phyloP scores from a whole-genome alignment of 1,140 invertebrate species.

The Conus ventricosus region DNA sequence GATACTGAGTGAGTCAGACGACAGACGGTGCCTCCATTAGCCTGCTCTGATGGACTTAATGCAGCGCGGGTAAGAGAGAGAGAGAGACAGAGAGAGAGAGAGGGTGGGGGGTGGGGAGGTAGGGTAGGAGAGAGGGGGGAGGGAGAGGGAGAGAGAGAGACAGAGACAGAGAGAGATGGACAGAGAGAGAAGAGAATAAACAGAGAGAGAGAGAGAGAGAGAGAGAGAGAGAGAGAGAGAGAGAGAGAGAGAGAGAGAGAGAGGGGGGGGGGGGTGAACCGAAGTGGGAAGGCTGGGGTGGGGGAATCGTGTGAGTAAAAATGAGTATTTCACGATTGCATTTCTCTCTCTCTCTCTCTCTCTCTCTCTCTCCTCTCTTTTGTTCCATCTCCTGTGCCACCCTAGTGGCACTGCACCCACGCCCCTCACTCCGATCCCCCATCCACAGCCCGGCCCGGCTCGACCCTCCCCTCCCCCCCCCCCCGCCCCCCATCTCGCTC shows the following conservation, averaged over 20 bases:
- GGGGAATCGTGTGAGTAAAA: not conserved
- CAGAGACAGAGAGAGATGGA: not conserved
- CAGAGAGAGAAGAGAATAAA: not conserved
- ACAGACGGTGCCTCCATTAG: too few species aligned
- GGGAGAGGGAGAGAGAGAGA: not conserved
- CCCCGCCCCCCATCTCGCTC: too few species aligned
- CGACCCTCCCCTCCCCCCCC: too few species aligned
- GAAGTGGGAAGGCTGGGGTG: not conserved
- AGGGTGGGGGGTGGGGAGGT: too few species aligned
- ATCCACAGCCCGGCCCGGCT: too few species aligned
- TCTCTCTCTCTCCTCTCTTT: not conserved
- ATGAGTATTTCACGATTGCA: not conserved
- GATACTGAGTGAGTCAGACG: too few species aligned
- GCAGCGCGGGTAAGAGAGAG: not conserved
- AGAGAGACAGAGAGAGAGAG: not conserved
- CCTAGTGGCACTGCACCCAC: too few species aligned
- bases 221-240: not conserved
- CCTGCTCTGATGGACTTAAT: too few species aligned
- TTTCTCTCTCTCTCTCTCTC: not conserved
- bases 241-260: conserved; percentile 14
- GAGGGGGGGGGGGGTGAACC: not conserved
- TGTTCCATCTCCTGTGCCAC: too few species aligned
- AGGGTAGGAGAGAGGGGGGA: too few species aligned
- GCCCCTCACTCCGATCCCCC: too few species aligned
- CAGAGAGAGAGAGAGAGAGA: not conserved